These are phyloP conservation scores for Eciton burchellii DNA, from an alignment of 1,140 invertebrate genomes.

Conservation along the genomic window DNA sequence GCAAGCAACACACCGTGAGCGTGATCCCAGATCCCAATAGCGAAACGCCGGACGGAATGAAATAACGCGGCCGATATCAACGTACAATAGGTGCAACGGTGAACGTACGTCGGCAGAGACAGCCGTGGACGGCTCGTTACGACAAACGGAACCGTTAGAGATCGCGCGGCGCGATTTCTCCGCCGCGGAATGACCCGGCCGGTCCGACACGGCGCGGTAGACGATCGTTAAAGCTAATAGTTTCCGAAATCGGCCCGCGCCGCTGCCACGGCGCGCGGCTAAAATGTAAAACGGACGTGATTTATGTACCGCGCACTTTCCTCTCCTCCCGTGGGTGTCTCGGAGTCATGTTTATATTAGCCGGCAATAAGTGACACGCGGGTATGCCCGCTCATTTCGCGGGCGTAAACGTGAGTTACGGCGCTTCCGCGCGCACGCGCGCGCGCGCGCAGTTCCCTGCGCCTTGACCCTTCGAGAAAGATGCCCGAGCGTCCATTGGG, in stretches of 20 bases:
- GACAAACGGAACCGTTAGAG: constrained; percentile 33
- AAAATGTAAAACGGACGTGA: constrained; percentile 70
- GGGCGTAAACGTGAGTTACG: constrained; percentile 71
- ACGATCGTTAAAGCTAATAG: constrained; percentile 42
- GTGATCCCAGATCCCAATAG: constrained; percentile 12
- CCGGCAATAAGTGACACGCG: constrained; percentile 69
- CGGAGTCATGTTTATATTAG: constrained; percentile 73
- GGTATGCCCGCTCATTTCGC: constrained; percentile 68
- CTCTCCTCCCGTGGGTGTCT: constrained; percentile 62
- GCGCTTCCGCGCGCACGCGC: constrained; percentile 59
- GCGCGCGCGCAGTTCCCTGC: constrained; percentile 38
- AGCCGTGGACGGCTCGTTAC: constrained; percentile 18
- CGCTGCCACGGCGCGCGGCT: constrained; percentile 8
- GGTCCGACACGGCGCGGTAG: background rate
- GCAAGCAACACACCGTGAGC: background rate
- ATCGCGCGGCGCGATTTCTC: constrained; percentile 33
- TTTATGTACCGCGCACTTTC: constrained; percentile 62
- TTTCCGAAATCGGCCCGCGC: constrained; percentile 42
- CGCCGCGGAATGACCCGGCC: constrained; percentile 1
- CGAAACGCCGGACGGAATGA: constrained; percentile 1
- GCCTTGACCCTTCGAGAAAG: constrained; percentile 12
- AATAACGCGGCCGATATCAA: constrained; percentile 7
- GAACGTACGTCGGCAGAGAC: constrained; percentile 9
- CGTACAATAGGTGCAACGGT: constrained; percentile 10
- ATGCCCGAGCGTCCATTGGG: background rate